A percentile compares a stretch with the other conserved stretches of the same genome.
phyloP scores from a whole-genome alignment of 2,888 invertebrate species.

The Pegoplata infirma region DNA sequence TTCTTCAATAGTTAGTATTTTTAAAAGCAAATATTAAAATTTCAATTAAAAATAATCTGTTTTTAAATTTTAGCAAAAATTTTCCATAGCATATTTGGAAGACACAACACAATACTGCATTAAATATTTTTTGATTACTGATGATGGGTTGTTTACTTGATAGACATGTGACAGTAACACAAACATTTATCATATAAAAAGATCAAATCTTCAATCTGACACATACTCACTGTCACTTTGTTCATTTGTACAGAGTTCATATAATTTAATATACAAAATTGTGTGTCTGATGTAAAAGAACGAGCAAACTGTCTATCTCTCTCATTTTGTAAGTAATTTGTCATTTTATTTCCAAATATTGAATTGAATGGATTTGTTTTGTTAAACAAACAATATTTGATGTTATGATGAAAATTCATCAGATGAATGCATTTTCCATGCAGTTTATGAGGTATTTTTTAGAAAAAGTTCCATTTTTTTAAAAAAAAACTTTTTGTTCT shows the following conservation, averaged over 20 bases:
- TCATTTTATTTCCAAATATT: background rate
- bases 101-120: background rate
- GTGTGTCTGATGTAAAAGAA: too few species aligned
- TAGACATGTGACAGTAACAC: slow-evolving; percentile 30
- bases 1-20: too few species aligned
- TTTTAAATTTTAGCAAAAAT: too few species aligned
- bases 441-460: too few species aligned
- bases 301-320: too few species aligned
- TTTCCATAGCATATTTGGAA: too few species aligned
- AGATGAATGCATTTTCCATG: background rate
- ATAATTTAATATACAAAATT: background rate
- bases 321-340: background rate
- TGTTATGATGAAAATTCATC: too few species aligned
- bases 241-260: background rate
- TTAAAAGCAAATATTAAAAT: background rate
- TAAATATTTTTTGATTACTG: background rate
- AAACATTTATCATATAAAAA: slow-evolving; percentile 17
- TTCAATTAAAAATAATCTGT: background rate
- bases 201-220: slow-evolving; percentile 4
- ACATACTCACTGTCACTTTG: background rate
- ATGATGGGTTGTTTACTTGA: background rate
- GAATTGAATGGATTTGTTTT: slow-evolving; percentile 1
- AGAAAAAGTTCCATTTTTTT: too few species aligned
- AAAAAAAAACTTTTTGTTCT: too few species aligned
- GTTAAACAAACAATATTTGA: background rate